A percentile compares a stretch with the other conserved stretches of the same genome.
phyloP scores from a whole-genome alignment of 2,888 invertebrate species.

The Galerucella calmariensis region DNA sequence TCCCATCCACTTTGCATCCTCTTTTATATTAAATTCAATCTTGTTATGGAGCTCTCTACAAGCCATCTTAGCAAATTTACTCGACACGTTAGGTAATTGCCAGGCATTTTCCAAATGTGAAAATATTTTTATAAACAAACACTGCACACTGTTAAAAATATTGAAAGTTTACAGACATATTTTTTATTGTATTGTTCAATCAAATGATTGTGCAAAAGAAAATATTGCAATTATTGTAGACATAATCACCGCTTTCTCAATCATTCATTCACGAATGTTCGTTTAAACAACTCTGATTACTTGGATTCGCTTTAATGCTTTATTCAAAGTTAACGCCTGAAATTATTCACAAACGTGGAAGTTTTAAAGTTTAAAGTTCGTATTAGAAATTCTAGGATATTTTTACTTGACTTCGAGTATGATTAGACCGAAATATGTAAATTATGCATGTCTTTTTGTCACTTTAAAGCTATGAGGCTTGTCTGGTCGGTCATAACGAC shows the following conservation, averaged over 20 bases:
- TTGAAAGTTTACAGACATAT: too few species aligned
- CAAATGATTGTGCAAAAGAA: too few species aligned
- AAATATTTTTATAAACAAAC: not conserved
- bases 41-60: constrained; percentile 39
- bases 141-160: too few species aligned
- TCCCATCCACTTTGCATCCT: constrained; percentile 36
- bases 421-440: constrained; percentile 9
- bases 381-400: not conserved
- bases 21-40: constrained; percentile 41
- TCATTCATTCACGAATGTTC: not conserved
- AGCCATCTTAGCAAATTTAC: constrained; percentile 36
- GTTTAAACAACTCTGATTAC: not conserved
- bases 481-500: not conserved
- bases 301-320: not conserved
- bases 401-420: constrained; percentile 6
- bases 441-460: constrained; percentile 10
- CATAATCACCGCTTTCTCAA: not conserved
- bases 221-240: too few species aligned
- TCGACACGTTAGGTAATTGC: constrained; percentile 23
- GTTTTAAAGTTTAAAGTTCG: constrained; percentile 4
- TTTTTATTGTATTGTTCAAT: too few species aligned
- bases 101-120: not conserved
- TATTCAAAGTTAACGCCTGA: not conserved
- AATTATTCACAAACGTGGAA: constrained; percentile 2
- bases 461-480: constrained; percentile 1